Conservation (phyloP, 2,797 vertebrate genomes). For the Gouania willdenowi region DNA sequence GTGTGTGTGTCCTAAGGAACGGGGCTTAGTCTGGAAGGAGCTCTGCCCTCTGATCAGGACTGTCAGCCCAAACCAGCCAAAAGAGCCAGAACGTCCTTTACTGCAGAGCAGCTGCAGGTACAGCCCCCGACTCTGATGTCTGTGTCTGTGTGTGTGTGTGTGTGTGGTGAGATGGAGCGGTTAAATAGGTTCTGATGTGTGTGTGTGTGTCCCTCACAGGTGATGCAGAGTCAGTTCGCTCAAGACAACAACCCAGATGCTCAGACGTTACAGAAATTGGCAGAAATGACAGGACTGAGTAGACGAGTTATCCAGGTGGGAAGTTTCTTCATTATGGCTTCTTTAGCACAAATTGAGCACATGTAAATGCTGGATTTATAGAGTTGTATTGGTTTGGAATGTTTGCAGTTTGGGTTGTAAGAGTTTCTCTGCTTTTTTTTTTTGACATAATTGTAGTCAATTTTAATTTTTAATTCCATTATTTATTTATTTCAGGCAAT, state of each 20-base stretch:
- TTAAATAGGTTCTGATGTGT: neutral
- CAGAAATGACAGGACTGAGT: slow-evolving; percentile 96
- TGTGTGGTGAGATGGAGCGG: neutral
- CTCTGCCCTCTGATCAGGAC: slow-evolving; percentile 96
- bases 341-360: too few relatives aligned
- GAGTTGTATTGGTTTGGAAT: too few relatives aligned
- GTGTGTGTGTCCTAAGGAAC: slow-evolving; percentile 76
- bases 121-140: neutral
- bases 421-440: too few relatives aligned
- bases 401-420: too few relatives aligned
- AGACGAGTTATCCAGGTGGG: slow-evolving; percentile 95
- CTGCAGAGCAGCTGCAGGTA: slow-evolving; percentile 95
- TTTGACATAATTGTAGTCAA: too few relatives aligned
- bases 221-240: slow-evolving; percentile 97
- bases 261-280: slow-evolving; percentile 95
- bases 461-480: too few relatives aligned
- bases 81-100: slow-evolving; percentile 94
- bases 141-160: neutral
- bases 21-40: slow-evolving; percentile 94
- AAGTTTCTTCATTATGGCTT: too few relatives aligned
- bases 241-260: slow-evolving; percentile 99
- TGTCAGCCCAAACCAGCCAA: slow-evolving; percentile 97
- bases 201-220: slow-evolving; percentile 63
- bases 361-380: too few relatives aligned
- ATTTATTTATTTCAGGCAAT: too few relatives aligned